Base-by-base conservation (phyloP, 1,140 invertebrate species). In the Drosophila aff. region DNA sequence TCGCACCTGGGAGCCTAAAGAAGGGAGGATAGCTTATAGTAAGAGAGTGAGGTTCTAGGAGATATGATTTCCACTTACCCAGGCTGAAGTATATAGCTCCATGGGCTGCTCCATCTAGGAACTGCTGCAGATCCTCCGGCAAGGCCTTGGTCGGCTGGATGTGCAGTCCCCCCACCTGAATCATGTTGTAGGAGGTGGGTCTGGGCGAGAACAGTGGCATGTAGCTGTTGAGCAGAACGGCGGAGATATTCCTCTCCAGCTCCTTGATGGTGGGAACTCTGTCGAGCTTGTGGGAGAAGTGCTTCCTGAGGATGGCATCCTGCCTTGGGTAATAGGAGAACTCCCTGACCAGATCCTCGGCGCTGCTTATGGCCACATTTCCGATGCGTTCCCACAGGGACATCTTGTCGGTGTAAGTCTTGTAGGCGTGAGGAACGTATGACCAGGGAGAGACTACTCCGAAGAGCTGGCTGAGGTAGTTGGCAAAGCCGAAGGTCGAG, bases 151-250 rank as follows among this genome's bases (percentile, higher is more conserved):
- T 23, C 31, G 81, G 64, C 21, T 86, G 81, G 36, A 93, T 93
- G 62, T 95, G 94, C 41, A 94, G 85, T n/a, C 94, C 94, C 6
- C 93, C 94, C 28, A 95, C 92, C 10, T 93, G 82, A 5, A 95
- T 92, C 53, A 94, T 93, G 16, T 86, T 93, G 15, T 94, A 93
- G 5, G 93, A 78, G 1, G 91, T 43, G 2, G 95, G 93, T 66
- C 93, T 83, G 6, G 93, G 80, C 11, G 89, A 79, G 28, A 93
- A 80, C 31, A 94, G 75, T 0, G 93, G 90, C 61, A 23, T 23
- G 23, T 23, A 23, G 23, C 23, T 23, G 23, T 23, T 23, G 1
- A 23, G 23, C 23, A 23, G 89, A 4, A 95, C 69, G 16, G 95
- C 78, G 0, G 94, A 94, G 2, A 95, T 90, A 62, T 94, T 94